Evolutionary conservation across 2,888 invertebrate species (phyloP).

Genomic region (Caradrina clavipalpis): DNA sequence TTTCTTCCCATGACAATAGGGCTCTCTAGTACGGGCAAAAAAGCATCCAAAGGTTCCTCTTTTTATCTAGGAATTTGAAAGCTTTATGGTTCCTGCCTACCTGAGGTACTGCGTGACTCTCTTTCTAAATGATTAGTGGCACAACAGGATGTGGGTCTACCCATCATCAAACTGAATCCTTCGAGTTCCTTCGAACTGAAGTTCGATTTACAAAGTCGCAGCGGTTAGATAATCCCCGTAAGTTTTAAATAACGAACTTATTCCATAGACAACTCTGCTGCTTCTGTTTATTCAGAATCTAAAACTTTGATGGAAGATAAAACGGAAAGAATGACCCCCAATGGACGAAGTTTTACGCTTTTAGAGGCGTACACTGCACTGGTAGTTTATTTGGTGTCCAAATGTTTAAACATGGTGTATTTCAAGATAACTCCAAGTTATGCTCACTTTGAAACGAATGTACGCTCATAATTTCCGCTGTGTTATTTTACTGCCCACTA

Average conservation of each 20-base stretch:
- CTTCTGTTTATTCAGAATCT: not conserved
- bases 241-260: no score
- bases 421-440: slow-evolving; percentile 41
- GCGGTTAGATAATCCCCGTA: no score
- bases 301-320: not conserved
- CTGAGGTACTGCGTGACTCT: not conserved
- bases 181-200: no score
- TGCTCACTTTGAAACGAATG: slow-evolving; percentile 49
- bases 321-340: not conserved
- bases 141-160: slow-evolving; percentile 6
- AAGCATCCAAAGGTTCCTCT: no score
- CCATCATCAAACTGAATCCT: slow-evolving; percentile 8
- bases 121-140: not conserved
- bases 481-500: slow-evolving; percentile 55
- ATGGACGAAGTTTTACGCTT: not conserved
- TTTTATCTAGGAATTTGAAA: not conserved
- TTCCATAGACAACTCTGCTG: not conserved
- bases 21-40: not conserved
- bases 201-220: slow-evolving; percentile 12
- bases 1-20: slow-evolving; percentile 5
- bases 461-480: slow-evolving; percentile 46
- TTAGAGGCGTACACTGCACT: not conserved
- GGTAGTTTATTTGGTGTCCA: not conserved
- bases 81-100: not conserved
- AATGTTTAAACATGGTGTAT: slow-evolving; percentile 10